Evolutionary conservation across 2,888 invertebrate species (phyloP).

Genomic region (Limnephilus marmoratus): DNA sequence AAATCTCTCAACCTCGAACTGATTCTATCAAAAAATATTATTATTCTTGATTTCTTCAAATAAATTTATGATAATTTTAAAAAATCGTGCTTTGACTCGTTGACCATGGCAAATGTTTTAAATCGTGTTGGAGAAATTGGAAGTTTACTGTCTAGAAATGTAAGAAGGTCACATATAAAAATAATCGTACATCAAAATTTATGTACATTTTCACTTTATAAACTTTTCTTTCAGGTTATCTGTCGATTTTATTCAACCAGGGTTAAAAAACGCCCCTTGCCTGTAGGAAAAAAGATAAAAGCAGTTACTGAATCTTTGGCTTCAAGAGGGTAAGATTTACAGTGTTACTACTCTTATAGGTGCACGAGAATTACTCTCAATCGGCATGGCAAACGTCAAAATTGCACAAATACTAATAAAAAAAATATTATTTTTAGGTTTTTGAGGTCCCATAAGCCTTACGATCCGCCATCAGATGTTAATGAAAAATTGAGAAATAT

Average conservation of each 20-base stretch:
- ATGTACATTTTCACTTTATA: not conserved
- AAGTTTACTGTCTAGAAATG: slow-evolving; percentile 25
- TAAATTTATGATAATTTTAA: not conserved
- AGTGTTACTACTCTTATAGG: not conserved
- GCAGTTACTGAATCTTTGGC: slow-evolving; percentile 81
- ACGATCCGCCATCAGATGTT: slow-evolving; percentile 84
- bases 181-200: not conserved
- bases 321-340: slow-evolving; percentile 80
- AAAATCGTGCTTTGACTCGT: not conserved
- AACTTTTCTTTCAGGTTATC: slow-evolving; percentile 35
- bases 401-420: not conserved
- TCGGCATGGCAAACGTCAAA: not conserved
- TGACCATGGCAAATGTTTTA: slow-evolving; percentile 53
- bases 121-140: slow-evolving; percentile 33
- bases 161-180: slow-evolving; percentile 26
- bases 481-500: slow-evolving; percentile 79
- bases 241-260: slow-evolving; percentile 45
- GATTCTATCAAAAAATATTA: not conserved
- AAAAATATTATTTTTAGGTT: slow-evolving; percentile 77
- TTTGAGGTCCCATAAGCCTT: slow-evolving; percentile 84
- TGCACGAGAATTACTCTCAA: not conserved
- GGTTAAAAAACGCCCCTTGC: slow-evolving; percentile 25
- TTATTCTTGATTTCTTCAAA: not conserved
- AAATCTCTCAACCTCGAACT: slow-evolving; percentile 4
- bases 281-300: slow-evolving; percentile 71